phyloP scores from a whole-genome alignment of 2,888 invertebrate genomes.

The Micoletzkya japonica region DNA sequence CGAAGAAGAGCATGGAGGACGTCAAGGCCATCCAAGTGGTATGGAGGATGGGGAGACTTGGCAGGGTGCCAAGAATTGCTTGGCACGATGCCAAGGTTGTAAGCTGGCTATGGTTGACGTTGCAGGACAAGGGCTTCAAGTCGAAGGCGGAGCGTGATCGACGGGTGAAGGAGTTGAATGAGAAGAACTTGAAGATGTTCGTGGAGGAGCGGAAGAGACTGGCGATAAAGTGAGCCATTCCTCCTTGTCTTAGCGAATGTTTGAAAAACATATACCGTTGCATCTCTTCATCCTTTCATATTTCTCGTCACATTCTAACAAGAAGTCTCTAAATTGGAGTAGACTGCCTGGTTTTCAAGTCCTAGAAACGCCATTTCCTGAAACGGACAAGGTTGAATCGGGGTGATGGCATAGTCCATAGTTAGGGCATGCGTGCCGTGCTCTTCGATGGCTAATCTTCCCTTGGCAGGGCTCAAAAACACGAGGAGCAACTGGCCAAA shows the following conservation, averaged over 20 bases:
- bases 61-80: neutral
- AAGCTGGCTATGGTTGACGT: too few relatives aligned
- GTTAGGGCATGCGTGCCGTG: neutral
- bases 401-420: neutral
- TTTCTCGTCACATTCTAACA: too few relatives aligned
- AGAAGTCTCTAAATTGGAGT: too few relatives aligned
- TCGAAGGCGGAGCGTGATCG: conserved; percentile 89
- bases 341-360: too few relatives aligned
- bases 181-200: conserved; percentile 71
- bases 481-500: conserved; percentile 59
- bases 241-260: neutral
- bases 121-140: conserved; percentile 87
- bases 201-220: conserved; percentile 62
- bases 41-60: neutral
- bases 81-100: too few relatives aligned
- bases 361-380: neutral
- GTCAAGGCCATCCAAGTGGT: conserved; percentile 80
- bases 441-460: neutral
- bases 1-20: conserved; percentile 94
- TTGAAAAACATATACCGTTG: neutral
- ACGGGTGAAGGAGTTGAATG: conserved; percentile 86
- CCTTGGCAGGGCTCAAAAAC: conserved; percentile 50
- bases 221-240: conserved; percentile 47
- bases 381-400: neutral
- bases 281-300: too few relatives aligned